Conservation (phyloP, 2,113 vertebrate genomes). For the Calonectris borealis region DNA sequence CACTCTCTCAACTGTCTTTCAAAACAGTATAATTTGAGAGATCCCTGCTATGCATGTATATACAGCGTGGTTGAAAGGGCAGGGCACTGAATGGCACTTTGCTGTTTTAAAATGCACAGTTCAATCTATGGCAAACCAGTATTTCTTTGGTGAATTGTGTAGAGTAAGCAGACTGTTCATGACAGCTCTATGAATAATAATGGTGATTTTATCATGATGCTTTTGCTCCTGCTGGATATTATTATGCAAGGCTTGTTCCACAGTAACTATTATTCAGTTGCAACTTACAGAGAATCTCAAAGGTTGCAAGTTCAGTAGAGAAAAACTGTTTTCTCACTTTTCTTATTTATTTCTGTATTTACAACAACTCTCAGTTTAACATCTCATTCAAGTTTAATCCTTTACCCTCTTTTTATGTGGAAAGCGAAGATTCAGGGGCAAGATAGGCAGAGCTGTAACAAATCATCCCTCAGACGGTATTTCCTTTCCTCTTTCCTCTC, state of each 20-base stretch:
- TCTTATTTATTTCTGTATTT: slow-evolving; percentile 14
- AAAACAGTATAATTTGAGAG: background rate
- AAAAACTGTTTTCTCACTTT: background rate
- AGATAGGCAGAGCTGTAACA: background rate
- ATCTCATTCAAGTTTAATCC: background rate
- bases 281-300: slow-evolving; percentile 4
- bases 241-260: background rate
- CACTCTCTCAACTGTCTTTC: background rate
- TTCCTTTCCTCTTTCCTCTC: background rate
- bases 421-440: background rate
- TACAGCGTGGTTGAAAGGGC: background rate
- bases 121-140: background rate
- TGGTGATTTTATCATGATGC: slow-evolving; percentile 3
- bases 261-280: background rate
- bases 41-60: background rate
- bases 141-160: slow-evolving; percentile 16
- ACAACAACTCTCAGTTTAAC: background rate
- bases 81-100: background rate
- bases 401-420: background rate
- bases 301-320: background rate
- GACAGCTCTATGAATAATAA: slow-evolving; percentile 55
- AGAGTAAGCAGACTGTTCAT: slow-evolving; percentile 25
- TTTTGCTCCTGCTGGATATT: background rate
- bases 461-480: background rate
- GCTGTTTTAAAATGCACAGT: background rate